Evolutionary conservation across 2,113 vertebrate species (phyloP), one percentile per base, ranked within the genome.

Genomic region (Passer domesticus): DNA sequence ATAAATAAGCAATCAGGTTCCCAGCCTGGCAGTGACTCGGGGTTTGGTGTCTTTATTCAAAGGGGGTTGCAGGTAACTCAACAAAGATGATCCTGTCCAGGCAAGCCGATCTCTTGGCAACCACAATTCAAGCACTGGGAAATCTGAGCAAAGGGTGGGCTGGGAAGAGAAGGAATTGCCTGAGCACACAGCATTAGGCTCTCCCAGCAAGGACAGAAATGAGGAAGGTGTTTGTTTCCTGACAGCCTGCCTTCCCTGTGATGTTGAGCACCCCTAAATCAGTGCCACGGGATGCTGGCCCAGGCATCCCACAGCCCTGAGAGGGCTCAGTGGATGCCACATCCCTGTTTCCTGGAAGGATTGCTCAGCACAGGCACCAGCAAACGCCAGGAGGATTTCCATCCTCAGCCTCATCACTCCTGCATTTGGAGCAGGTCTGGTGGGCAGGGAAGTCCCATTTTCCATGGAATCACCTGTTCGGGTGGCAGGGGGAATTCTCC

Each of bases 351-450:
- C 76, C 76, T 64, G 41, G 44, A 44, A n/a, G 68, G 68, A 73
- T 31, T 1, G 0, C 18, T 88, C 75, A 44, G 49, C 53, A 52
- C 56, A 46, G 0, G 1, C 17, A 2, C 3, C 52, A 62, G 47
- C 0, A 9, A 89, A 15, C 12, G 2, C 52, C 7, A 0, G 0
- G 0, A 67, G 60, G 49, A 27, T 55, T 77, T 81, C 62, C 56
- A 46, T 39, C 43, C 59, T 46, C 56, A 55, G 35, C 37, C 60
- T 49, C 56, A 35, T 39, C 5, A 2, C 50, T 41, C 23, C 12
- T 8, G 39, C 47, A 4, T 31, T 84, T 64, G 66, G 50, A 50
- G 33, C 75, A 74, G 90, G 39, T 63, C 70, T 4, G 10, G 70
- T 21, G 70, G 79, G 55, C n/a, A 69, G 39, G 50, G n/a, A 69